Evolutionary conservation across 1,140 invertebrate genomes (phyloP).

Genomic region (Leptinotarsa lineolata): DNA sequence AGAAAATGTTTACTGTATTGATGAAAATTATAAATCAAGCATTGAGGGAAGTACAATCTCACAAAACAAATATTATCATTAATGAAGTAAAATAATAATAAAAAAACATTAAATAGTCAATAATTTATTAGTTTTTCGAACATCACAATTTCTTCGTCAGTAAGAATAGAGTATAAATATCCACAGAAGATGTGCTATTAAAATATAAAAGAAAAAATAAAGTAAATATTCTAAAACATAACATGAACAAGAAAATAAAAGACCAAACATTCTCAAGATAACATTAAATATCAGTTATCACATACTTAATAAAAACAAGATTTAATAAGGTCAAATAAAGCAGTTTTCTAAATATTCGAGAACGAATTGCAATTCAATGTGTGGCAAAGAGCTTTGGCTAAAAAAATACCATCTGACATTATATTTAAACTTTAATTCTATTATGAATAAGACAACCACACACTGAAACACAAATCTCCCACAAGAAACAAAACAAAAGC

Average conservation of each 20-base stretch:
- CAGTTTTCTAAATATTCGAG: neutral
- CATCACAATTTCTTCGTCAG: slow-evolving; percentile 16
- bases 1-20: too few species aligned
- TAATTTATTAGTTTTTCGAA: slow-evolving; percentile 16
- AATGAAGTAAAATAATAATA: neutral
- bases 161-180: slow-evolving; percentile 22
- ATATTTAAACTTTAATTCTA: neutral
- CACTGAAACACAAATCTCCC: neutral
- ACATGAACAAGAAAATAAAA: slow-evolving; percentile 23
- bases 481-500: neutral
- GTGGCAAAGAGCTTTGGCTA: neutral
- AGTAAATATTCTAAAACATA: slow-evolving; percentile 25
- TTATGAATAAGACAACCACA: slow-evolving; percentile 1
- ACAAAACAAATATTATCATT: too few species aligned
- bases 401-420: neutral
- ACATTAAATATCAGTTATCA: slow-evolving; percentile 17
- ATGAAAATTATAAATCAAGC: too few species aligned
- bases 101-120: slow-evolving; percentile 15
- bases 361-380: neutral
- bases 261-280: slow-evolving; percentile 15
- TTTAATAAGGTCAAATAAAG: neutral
- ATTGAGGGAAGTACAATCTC: too few species aligned
- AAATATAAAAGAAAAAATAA: slow-evolving; percentile 18
- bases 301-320: slow-evolving; percentile 7
- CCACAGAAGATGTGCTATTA: slow-evolving; percentile 1